Evolutionary conservation across 2,888 invertebrate genomes (phyloP), one percentile per base, ranked within the genome.

Genomic region (Colostygia pectinataria): DNA sequence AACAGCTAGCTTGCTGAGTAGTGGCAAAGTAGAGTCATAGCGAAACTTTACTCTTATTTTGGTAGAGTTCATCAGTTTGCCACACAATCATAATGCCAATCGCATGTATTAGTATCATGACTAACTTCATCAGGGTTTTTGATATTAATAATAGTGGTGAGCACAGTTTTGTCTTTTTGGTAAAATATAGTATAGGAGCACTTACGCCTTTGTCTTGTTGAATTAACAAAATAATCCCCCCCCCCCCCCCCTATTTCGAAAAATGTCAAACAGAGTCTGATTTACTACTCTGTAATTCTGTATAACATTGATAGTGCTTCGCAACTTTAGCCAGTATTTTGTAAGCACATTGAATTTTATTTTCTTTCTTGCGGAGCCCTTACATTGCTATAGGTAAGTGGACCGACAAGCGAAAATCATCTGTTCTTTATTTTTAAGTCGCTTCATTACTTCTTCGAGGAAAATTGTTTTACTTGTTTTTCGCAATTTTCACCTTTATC

Each of bases 361-460:
- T 89, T 90, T 89, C 77, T 89, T 90, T 90, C 88, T 90, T 90
- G 90, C 90, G 90, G 90, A 90, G 90, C 86, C 89, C 89, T 88
- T 89, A 85, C 87, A 83, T 89, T 88, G 85, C 79, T 70, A 77
- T 88, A 88, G 90, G 90, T 90, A 84, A 90, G 90, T 90, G 84
- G 85, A 86, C 68, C 81, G 82, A 82, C 79, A 76, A 77, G 83
- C 80, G 63, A 69, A 76, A 71, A 67, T 81, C 80, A 80, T 75
- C 71, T 72, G 65, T 53, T 63, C 69, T 58, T 76, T 72, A 68
- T 79, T 74, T 57, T 44, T 75, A 78, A 78, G 72, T 79, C 67
- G 87, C 87, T 89, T 88, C 62, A 73, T 65, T 63, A 67, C 63
- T 72, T 69, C 65, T 63, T 68, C 60, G 50, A 53, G 53, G 60